Base-by-base conservation (phyloP, 2,888 invertebrate species). In the Aricia artaxerxes region DNA sequence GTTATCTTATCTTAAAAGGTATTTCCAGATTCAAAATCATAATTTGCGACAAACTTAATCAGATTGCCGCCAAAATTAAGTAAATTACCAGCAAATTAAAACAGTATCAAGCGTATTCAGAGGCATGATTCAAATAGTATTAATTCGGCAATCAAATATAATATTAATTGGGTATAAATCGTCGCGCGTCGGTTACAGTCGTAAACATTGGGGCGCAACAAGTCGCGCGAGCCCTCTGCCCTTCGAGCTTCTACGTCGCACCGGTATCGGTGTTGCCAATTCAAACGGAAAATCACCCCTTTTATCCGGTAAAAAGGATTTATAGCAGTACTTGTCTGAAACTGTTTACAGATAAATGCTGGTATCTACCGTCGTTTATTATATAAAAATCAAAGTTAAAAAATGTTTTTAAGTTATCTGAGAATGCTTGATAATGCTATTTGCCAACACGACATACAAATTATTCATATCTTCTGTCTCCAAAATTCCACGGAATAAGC, bases 161-260 rank as follows among this genome's bases (percentile, higher is more conserved):
- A 9, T 69, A 69, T 35, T 69, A 69, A 38, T 69, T 38, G 35
- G 13, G 35, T 6, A 69, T 69, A 16, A 69, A 69, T 69, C 69
- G 69, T n/a, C n/a, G n/a, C n/a, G n/a, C n/a, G n/a, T 69, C 11
- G 9, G 11, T 64, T 24, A 24, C 64, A 64, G 85, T 85, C 86
- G 90, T 90, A 90, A 91, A 90, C 89, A 90, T 77, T 69, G 84
- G 81, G 84, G 86, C 86, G 92, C 92, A 93, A 93, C 92, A 92
- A 92, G 92, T 92, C 88, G 87, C 84, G 84, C 82, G 80, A 78
- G 83, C 82, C 84, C 85, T 85, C 84, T 35, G 69, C 16, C 69
- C 69, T 69, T 69, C 16, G 35, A 31, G 69, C 35, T 69, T 35
- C 69, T 69, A 69, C 69, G 69, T 69, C 69, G 38, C 35, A 69